Evolutionary conservation across 2,113 vertebrate species (phyloP).

Genomic region (Salvelinus alpinus): DNA sequence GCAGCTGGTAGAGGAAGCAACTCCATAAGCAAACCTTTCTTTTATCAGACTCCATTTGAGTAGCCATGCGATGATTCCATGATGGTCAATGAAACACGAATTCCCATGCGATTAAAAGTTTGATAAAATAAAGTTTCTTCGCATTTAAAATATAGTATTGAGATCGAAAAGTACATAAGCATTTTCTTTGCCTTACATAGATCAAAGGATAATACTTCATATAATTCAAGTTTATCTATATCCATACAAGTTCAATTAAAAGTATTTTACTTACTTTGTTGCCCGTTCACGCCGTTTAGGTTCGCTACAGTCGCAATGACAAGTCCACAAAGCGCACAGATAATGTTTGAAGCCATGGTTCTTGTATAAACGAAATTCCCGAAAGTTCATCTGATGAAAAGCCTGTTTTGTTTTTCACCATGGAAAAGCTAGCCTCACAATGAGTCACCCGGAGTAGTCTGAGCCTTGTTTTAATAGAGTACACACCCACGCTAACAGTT

Average conservation of each 20-base stretch:
- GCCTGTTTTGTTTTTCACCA: conserved; percentile 61
- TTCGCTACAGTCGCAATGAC: conserved; percentile 56
- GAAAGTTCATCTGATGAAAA: conserved; percentile 65
- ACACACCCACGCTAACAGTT: conserved; percentile 77
- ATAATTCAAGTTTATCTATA: not conserved
- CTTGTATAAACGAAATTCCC: conserved; percentile 48
- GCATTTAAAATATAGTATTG: not conserved
- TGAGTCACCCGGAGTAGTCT: conserved; percentile 74
- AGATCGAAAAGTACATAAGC: not conserved
- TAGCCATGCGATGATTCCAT: conserved; percentile 29
- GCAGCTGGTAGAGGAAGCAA: conserved; percentile 72
- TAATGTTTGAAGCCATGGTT: conserved; percentile 61
- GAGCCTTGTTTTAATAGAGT: conserved; percentile 76
- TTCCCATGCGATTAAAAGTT: conserved; percentile 2
- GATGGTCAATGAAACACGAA: conserved; percentile 32
- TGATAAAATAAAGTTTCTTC: not conserved
- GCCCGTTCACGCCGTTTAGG: conserved; percentile 58
- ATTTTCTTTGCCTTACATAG: not conserved
- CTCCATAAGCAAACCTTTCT: conserved; percentile 52
- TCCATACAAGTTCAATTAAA: not conserved
- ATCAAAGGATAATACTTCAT: not conserved
- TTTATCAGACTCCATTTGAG: conserved; percentile 54
- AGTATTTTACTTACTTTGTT: conserved; percentile 67
- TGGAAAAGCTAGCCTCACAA: conserved; percentile 73
- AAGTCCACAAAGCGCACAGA: conserved; percentile 63